A percentile compares a stretch with the other conserved stretches of the same genome.
Evolutionary conservation across 2,888 invertebrate species (phyloP).

Genomic region (Luffia ferchaultella): DNA sequence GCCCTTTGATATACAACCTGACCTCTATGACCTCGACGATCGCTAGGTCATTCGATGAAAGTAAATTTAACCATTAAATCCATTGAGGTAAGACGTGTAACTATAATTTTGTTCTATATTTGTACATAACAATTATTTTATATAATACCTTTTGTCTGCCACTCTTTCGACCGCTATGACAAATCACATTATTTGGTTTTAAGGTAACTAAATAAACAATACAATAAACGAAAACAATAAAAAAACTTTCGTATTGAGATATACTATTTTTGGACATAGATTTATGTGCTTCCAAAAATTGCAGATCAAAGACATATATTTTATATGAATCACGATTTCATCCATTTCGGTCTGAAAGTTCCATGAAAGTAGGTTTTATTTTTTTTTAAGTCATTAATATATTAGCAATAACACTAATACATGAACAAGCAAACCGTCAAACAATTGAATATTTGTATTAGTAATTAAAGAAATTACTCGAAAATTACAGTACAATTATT

Average conservation of each 20-base stretch:
- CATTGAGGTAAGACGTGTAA: background rate
- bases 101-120: background rate
- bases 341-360: background rate
- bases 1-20: no score
- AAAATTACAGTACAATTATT: no score
- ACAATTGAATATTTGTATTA: no score
- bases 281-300: background rate
- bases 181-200: background rate
- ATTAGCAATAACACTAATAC: no score
- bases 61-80: background rate
- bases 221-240: background rate
- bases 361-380: no score
- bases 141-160: background rate
- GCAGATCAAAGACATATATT: background rate
- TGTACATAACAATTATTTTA: background rate
- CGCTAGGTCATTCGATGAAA: background rate
- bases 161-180: background rate
- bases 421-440: no score
- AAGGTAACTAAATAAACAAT: background rate
- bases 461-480: no score
- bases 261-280: background rate
- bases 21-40: background rate
- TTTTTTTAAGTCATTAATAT: no score
- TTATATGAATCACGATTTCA: background rate
- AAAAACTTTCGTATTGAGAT: background rate